phyloP scores from a whole-genome alignment of 2,888 invertebrate genomes.

The Hemithea aestivaria region DNA sequence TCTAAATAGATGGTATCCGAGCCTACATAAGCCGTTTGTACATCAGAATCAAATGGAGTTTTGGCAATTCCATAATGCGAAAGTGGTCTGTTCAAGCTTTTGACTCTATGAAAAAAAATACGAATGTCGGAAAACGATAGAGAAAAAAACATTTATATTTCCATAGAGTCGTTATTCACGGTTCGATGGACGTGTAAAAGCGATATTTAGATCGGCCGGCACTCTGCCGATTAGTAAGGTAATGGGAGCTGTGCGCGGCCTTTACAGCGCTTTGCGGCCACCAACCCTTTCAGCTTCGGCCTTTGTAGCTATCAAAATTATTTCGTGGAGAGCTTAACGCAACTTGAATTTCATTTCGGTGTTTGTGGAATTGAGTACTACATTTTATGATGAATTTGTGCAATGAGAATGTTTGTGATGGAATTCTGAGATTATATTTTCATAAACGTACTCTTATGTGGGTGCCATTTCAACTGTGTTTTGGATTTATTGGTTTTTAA shows the following conservation, averaged over 20 bases:
- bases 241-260: constrained; percentile 46
- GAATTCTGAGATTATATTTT: too few species aligned
- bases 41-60: constrained; percentile 62
- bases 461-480: too few species aligned
- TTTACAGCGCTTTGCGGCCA: constrained; percentile 48
- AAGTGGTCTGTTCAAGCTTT: constrained; percentile 80
- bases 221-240: constrained; percentile 75
- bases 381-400: constrained; percentile 29
- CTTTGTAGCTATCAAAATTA: constrained; percentile 64
- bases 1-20: constrained; percentile 23
- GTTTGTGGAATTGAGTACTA: constrained; percentile 15
- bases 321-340: constrained; percentile 50
- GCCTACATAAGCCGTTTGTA: constrained; percentile 39
- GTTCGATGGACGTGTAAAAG: constrained; percentile 74
- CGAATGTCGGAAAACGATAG: constrained; percentile 74
- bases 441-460: too few species aligned
- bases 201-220: constrained; percentile 73
- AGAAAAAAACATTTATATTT: constrained; percentile 78
- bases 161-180: constrained; percentile 77
- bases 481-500: too few species aligned
- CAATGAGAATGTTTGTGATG: constrained; percentile 30
- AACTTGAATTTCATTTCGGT: constrained; percentile 46
- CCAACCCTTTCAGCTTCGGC: constrained; percentile 69
- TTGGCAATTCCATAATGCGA: constrained; percentile 80
- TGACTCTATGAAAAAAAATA: constrained; percentile 78